Conservation (phyloP, 2,888 invertebrate genomes). For the Lasioglossum figueresi region DNA sequence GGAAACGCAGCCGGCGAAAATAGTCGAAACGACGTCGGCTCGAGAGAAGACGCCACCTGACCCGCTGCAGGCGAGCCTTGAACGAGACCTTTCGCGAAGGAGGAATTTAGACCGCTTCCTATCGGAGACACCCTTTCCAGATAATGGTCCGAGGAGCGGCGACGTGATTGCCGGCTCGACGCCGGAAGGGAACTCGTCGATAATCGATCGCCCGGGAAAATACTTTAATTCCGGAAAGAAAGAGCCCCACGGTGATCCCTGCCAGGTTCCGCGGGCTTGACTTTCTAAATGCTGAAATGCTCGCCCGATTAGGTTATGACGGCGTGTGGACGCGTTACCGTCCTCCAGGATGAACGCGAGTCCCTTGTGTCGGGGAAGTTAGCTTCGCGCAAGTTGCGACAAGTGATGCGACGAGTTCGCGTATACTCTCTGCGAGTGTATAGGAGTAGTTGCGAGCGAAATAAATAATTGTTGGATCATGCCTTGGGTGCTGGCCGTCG, state of each 20-base stretch:
- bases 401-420: background rate
- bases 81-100: constrained; percentile 8
- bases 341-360: background rate
- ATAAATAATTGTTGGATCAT: background rate
- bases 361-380: background rate
- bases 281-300: constrained; percentile 31
- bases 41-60: constrained; percentile 12
- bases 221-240: constrained; percentile 26
- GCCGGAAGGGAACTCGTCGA: constrained; percentile 13
- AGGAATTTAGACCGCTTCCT: background rate
- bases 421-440: background rate
- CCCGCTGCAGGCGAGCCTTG: background rate
- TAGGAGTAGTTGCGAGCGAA: background rate
- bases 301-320: constrained; percentile 5
- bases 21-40: background rate
- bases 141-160: constrained; percentile 4
- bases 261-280: background rate
- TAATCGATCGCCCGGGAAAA: constrained; percentile 32
- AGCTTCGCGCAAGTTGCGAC: background rate
- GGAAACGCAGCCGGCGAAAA: constrained; percentile 12
- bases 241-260: constrained; percentile 16
- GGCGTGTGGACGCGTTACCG: background rate
- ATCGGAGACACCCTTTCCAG: constrained; percentile 1
- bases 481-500: background rate
- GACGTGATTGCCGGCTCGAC: background rate